These are phyloP conservation scores for Cecidostiba fungosa DNA, from an alignment of 2,888 invertebrate genomes.

Conservation along the genomic window DNA sequence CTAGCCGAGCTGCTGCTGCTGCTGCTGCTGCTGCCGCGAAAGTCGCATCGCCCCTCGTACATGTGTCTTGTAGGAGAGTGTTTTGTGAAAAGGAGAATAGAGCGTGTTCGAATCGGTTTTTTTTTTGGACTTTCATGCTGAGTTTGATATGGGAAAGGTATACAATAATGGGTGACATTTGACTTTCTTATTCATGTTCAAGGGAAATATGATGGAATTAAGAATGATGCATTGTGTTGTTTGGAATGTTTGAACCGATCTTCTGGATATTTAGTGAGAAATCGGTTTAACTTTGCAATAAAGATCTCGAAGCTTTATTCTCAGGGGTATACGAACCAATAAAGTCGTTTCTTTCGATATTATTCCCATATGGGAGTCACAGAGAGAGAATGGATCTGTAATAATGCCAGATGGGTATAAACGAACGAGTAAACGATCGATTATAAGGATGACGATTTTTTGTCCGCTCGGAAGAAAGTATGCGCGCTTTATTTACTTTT, in stretches of 20 bases:
- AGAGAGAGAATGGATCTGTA: no score
- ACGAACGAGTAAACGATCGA: background rate
- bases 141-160: no score
- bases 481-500: background rate
- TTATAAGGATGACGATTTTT: conserved; percentile 13
- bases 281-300: no score
- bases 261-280: no score
- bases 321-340: background rate
- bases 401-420: background rate
- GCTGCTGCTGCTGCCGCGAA: conserved; percentile 45
- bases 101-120: background rate
- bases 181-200: background rate
- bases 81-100: background rate
- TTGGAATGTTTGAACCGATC: no score
- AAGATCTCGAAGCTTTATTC: background rate
- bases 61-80: background rate
- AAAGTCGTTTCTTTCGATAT: background rate
- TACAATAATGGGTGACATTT: background rate
- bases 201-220: no score
- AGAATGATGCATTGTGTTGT: no score
- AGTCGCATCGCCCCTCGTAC: conserved; percentile 52
- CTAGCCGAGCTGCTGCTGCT: conserved; percentile 59
- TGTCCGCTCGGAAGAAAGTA: background rate
- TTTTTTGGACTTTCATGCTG: no score
- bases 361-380: background rate